phyloP scores from a whole-genome alignment of 35 echinoderm and acorn worm species.

The Apostichopus parvimensis region DNA sequence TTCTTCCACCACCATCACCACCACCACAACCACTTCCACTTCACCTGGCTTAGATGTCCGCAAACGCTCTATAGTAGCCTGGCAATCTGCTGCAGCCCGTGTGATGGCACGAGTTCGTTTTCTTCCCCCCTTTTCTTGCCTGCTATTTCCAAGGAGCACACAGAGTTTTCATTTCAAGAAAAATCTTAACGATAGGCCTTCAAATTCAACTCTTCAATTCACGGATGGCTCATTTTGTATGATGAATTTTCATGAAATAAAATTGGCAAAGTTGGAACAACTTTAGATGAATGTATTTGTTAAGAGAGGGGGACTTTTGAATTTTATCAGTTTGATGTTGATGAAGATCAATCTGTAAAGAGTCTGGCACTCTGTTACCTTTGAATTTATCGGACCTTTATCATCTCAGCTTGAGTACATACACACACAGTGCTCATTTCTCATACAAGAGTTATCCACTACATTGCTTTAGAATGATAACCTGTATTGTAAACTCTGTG shows the following conservation, averaged over 20 bases:
- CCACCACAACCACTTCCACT: conserved; percentile 45
- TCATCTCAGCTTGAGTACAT: too few species aligned
- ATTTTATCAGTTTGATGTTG: too few species aligned
- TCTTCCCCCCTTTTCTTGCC: conserved; percentile 32
- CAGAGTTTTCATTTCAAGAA: not conserved
- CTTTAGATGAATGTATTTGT: too few species aligned
- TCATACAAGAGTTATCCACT: too few species aligned
- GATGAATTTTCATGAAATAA: too few species aligned
- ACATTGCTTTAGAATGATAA: too few species aligned
- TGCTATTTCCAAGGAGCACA: not conserved
- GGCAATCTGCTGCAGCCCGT: conserved; percentile 66
- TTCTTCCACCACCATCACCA: conserved; percentile 32
- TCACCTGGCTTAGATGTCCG: conserved; percentile 9
- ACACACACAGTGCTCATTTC: too few species aligned
- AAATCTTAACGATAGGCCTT: not conserved
- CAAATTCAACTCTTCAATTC: not conserved
- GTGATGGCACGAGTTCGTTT: conserved; percentile 54
- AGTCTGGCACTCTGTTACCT: too few species aligned
- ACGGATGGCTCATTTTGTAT: not conserved
- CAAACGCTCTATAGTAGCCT: conserved; percentile 57
- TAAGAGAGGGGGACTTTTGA: too few species aligned
- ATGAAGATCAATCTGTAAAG: too few species aligned
- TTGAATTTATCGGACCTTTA: too few species aligned
- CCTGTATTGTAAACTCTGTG: not conserved
- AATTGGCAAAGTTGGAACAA: too few species aligned